Evolutionary conservation across 2,113 vertebrate species (phyloP).

Genomic region (Brienomyrus longianalis): DNA sequence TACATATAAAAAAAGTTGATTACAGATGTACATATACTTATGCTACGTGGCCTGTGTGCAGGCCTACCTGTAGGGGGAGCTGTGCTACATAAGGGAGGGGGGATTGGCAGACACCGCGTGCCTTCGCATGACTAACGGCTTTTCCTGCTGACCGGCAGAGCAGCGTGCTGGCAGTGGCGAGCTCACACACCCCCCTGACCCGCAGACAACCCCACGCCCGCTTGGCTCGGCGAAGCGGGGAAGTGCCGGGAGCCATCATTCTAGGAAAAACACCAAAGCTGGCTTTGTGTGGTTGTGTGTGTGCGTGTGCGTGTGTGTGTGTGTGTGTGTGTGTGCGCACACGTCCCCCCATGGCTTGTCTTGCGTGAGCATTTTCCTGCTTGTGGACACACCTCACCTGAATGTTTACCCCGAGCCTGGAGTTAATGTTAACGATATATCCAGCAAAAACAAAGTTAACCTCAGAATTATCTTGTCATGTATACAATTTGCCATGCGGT

Average conservation of each 20-base stretch:
- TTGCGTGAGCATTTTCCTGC: background rate
- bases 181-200: conserved; percentile 35
- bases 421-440: background rate
- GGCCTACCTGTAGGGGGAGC: background rate
- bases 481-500: background rate
- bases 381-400: background rate
- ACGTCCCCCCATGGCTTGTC: background rate
- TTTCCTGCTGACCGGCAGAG: conserved; percentile 30
- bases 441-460: background rate
- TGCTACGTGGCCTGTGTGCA: background rate
- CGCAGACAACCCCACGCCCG: conserved; percentile 23
- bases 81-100: background rate
- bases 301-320: background rate
- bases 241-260: conserved; percentile 8
- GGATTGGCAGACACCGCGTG: background rate
- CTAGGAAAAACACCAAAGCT: conserved; percentile 26
- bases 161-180: conserved; percentile 28
- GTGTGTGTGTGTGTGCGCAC: background rate
- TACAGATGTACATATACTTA: background rate
- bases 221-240: background rate
- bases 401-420: background rate
- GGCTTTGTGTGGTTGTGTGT: background rate
- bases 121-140: conserved; percentile 4
- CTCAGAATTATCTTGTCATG: background rate
- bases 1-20: background rate